Percentiles rank a stretch among this genome's conserved stretches.
Conservation (phyloP, 2,797 vertebrate species). For the Tragopan temminckii region DNA sequence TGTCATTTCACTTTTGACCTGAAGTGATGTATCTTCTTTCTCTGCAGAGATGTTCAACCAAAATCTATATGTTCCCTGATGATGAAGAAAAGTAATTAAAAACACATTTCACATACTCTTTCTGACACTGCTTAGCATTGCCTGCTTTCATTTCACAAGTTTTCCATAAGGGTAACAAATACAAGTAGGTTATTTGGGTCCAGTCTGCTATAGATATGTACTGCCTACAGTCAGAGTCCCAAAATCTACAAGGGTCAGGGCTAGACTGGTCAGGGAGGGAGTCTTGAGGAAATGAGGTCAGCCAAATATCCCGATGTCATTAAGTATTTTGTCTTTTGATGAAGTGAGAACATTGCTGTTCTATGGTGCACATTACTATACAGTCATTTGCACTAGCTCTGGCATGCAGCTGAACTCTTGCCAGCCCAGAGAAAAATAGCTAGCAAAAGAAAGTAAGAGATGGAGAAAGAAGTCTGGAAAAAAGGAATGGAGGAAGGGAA, state of each 20-base stretch:
- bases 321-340: too few species aligned
- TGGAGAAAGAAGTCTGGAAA: too few species aligned
- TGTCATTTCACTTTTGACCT: slow-evolving; percentile 9
- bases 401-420: too few species aligned
- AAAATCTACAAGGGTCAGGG: neutral
- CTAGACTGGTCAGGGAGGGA: neutral
- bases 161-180: neutral
- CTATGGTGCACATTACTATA: too few species aligned
- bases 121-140: neutral
- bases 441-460: too few species aligned
- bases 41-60: neutral
- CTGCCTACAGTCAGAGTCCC: fast-evolving
- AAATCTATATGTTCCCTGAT: neutral
- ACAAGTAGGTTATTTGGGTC: neutral
- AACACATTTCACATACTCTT: neutral
- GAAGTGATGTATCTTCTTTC: neutral
- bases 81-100: neutral
- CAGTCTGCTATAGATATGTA: neutral
- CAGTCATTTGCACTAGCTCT: too few species aligned
- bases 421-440: too few species aligned
- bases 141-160: neutral
- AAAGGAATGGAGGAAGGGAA: too few species aligned
- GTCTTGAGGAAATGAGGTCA: too few species aligned
- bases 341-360: too few species aligned
- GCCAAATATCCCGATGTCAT: too few species aligned